Conservation (phyloP, 2,888 invertebrate species). For the Subacronicta megacephala region DNA sequence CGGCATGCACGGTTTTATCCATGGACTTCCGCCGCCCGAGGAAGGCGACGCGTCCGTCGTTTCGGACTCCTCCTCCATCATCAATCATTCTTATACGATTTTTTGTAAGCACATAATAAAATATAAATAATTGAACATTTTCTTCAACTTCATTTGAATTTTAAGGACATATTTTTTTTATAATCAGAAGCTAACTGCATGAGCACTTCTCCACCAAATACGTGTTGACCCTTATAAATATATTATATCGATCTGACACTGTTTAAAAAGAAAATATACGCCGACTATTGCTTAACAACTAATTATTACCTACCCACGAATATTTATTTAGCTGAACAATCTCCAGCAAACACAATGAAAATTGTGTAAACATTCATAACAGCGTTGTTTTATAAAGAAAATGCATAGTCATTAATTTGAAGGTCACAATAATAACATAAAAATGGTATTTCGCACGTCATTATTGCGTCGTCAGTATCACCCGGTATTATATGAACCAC, state of each 20-base stretch:
- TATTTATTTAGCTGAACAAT: constrained; percentile 17
- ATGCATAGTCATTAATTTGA: constrained; percentile 32
- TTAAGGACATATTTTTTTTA: neutral
- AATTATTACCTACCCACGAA: constrained; percentile 1
- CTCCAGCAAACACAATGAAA: constrained; percentile 6
- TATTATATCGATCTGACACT: too few relatives aligned
- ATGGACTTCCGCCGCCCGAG: too few relatives aligned
- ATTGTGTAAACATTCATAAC: constrained; percentile 23
- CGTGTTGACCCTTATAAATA: too few relatives aligned
- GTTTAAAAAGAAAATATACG: neutral
- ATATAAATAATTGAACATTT: too few relatives aligned
- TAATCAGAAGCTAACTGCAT: too few relatives aligned
- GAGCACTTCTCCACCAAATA: too few relatives aligned
- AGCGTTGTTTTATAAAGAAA: neutral
- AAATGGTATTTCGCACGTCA: constrained; percentile 3
- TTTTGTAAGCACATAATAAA: too few relatives aligned
- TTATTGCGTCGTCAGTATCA: neutral
- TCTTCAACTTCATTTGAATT: too few relatives aligned
- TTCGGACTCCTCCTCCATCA: too few relatives aligned
- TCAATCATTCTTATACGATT: too few relatives aligned
- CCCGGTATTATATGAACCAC: neutral
- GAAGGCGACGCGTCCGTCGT: too few relatives aligned
- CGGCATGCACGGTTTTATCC: too few relatives aligned
- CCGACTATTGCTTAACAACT: neutral
- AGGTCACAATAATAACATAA: constrained; percentile 13